phyloP scores from a whole-genome alignment of 2,888 invertebrate genomes.

The Acleris sparsana region DNA sequence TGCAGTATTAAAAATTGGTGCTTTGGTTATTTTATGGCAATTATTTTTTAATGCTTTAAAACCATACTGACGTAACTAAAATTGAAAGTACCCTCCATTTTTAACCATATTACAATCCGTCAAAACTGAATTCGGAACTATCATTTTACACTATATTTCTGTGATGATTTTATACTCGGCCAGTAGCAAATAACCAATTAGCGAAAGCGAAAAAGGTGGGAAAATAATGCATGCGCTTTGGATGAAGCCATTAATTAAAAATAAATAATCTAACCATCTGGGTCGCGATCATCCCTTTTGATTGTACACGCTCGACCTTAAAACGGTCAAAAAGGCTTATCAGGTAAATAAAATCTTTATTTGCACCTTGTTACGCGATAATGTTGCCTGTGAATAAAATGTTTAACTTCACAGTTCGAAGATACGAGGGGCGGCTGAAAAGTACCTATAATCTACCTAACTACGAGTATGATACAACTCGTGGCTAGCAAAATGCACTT shows the following conservation, averaged over 20 bases:
- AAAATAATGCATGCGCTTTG: constrained; percentile 40
- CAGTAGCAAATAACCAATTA: constrained; percentile 57
- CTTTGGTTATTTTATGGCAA: constrained; percentile 30
- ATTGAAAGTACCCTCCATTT: no score
- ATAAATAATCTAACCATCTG: constrained; percentile 47
- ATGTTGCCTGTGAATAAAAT: no score
- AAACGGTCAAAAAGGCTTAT: neutral
- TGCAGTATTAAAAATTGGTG: constrained; percentile 16
- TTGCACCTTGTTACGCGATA: no score
- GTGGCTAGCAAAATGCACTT: no score
- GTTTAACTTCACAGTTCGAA: no score
- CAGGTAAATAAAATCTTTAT: neutral
- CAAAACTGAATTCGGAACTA: no score
- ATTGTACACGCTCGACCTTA: constrained; percentile 40
- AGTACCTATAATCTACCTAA: no score
- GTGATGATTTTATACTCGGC: constrained; percentile 42
- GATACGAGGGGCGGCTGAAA: no score
- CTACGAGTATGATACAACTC: no score
- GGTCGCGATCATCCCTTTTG: constrained; percentile 49
- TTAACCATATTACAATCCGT: no score
- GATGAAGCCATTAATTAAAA: constrained; percentile 55
- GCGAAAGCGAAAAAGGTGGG: constrained; percentile 43
- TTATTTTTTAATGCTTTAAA: constrained; percentile 24
- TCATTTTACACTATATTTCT: no score
- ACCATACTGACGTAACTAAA: no score